These are phyloP conservation scores for Pluvialis apricaria DNA, from an alignment of 2,113 vertebrate genomes.

Conservation along the genomic window DNA sequence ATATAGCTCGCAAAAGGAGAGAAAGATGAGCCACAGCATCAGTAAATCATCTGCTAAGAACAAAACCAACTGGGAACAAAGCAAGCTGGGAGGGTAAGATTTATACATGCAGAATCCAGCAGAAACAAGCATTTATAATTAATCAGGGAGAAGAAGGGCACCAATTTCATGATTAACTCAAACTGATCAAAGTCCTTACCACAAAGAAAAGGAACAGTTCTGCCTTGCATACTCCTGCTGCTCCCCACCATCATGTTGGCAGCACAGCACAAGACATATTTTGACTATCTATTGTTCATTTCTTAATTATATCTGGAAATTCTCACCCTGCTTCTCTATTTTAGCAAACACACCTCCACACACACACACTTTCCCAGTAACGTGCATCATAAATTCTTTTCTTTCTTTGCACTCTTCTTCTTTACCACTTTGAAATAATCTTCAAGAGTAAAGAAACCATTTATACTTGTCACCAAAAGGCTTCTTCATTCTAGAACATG, in stretches of 20 bases:
- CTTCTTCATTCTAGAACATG: not conserved
- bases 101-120: not conserved
- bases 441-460: not conserved
- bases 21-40: not conserved
- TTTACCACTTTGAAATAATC: not conserved
- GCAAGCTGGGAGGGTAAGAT: not conserved
- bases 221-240: rapidly evolving
- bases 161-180: not conserved
- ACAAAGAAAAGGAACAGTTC: not conserved
- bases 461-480: not conserved
- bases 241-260: not conserved
- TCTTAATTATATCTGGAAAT: not conserved
- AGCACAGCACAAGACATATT: not conserved
- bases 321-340: not conserved
- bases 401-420: not conserved
- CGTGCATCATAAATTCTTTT: not conserved
- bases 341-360: not conserved
- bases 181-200: not conserved
- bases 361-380: not conserved
- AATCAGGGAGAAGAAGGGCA: not conserved
- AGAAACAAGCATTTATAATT: not conserved
- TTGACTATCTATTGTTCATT: not conserved
- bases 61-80: not conserved
- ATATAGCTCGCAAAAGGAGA: not conserved
- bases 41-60: not conserved